phyloP scores from a whole-genome alignment of 2,113 vertebrate species.

The Pygoscelis antarcticus region DNA sequence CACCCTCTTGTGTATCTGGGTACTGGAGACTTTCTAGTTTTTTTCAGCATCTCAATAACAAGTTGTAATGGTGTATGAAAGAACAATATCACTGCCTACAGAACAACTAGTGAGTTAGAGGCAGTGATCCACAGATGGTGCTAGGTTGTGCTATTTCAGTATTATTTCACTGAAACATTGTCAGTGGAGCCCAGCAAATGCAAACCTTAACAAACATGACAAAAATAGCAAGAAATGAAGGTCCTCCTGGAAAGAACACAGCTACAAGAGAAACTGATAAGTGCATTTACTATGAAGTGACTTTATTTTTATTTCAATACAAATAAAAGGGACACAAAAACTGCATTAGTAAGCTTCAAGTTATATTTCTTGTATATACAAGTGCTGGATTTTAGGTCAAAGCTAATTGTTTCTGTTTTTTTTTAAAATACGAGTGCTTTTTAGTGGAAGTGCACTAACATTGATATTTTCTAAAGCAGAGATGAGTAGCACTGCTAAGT shows the following conservation, averaged over 20 bases:
- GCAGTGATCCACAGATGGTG: not conserved
- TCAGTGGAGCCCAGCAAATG: not conserved
- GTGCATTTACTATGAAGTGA: not conserved
- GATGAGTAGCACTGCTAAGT: constrained; percentile 21
- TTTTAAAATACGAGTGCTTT: not conserved
- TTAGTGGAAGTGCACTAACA: constrained; percentile 7
- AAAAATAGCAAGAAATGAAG: not conserved
- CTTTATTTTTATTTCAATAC: constrained; percentile 19
- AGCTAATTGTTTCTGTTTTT: not conserved
- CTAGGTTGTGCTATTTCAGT: not conserved
- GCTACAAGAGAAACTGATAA: not conserved
- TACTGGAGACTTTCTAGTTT: not conserved
- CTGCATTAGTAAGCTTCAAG: constrained; percentile 18
- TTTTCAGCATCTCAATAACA: not conserved
- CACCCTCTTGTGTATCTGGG: not conserved
- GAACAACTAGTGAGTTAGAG: not conserved
- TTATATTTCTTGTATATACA: not conserved
- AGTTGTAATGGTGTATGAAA: not conserved
- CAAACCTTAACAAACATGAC: not conserved
- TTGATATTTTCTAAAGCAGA: constrained; percentile 12
- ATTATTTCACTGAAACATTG: not conserved
- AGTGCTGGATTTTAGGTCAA: constrained; percentile 45
- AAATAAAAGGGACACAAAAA: constrained; percentile 1
- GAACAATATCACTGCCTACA: not conserved
- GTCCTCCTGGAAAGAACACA: not conserved